Evolutionary conservation across 2,797 vertebrate genomes (phyloP).

Genomic region (Danio albolineatus): DNA sequence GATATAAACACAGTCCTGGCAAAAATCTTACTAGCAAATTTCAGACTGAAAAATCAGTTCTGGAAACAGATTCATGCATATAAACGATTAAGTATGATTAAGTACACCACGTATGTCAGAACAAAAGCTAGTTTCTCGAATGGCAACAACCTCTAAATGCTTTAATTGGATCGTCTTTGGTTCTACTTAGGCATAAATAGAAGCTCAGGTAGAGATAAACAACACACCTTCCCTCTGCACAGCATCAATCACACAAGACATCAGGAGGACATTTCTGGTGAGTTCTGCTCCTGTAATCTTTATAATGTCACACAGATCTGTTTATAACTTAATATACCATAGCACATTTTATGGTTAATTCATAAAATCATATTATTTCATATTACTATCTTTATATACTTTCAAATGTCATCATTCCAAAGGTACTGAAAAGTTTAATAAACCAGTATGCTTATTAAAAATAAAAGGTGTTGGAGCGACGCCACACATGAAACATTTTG

Average conservation of each 20-base stretch:
- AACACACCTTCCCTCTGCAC: slow-evolving; percentile 16
- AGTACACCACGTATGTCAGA: slow-evolving; percentile 44
- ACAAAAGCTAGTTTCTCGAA: slow-evolving; percentile 50
- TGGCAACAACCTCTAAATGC: slow-evolving; percentile 67
- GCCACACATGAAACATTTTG: no score
- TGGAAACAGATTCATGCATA: background rate
- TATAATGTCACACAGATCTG: background rate
- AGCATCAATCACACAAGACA: slow-evolving; percentile 20
- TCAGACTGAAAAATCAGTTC: no score
- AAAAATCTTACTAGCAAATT: no score
- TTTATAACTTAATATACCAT: background rate
- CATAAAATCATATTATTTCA: background rate
- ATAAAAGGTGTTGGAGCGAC: no score
- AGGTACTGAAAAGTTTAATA: background rate
- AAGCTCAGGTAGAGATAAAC: slow-evolving; percentile 61
- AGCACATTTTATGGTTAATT: no score
- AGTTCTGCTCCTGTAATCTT: slow-evolving; percentile 19
- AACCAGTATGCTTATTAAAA: background rate
- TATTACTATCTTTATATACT: background rate
- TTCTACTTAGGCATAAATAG: slow-evolving; percentile 73
- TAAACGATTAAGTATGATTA: background rate
- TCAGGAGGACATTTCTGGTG: slow-evolving; percentile 32
- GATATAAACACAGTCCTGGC: no score
- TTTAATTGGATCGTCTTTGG: slow-evolving; percentile 76
- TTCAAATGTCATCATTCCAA: background rate